These are phyloP conservation scores for Pelusios castaneus DNA, from an alignment of 2,113 vertebrate genomes.

Conservation along the genomic window DNA sequence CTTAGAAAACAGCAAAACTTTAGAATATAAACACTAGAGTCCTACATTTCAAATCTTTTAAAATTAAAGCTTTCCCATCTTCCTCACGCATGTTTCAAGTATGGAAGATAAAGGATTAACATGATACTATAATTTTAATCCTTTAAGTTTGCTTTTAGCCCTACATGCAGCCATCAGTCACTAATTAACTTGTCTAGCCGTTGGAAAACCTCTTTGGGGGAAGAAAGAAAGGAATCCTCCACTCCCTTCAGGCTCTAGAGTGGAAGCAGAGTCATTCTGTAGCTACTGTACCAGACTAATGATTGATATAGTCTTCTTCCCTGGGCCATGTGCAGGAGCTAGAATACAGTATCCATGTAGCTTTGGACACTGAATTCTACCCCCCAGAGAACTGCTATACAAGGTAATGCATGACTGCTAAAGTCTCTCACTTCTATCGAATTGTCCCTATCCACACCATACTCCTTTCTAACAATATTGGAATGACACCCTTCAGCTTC, in stretches of 20 bases:
- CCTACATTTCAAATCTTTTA: not conserved
- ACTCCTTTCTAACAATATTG: not conserved
- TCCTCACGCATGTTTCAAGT: not conserved
- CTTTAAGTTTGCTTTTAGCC: not conserved
- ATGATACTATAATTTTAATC: not conserved
- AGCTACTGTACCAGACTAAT: not conserved
- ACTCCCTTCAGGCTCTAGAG: not conserved
- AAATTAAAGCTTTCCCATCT: not conserved
- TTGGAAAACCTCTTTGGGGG: not conserved
- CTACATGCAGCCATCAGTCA: not conserved
- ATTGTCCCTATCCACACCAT: not conserved
- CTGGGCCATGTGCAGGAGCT: not conserved
- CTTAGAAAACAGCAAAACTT: not conserved
- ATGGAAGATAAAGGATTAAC: not conserved
- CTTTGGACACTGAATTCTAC: not conserved
- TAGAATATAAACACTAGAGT: not conserved
- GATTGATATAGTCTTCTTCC: not conserved
- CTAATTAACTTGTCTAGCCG: not conserved
- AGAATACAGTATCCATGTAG: not conserved
- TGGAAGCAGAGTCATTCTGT: not conserved
- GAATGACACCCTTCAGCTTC: not conserved
- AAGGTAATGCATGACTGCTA: not conserved
- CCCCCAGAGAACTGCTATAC: not conserved
- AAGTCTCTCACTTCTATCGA: not conserved
- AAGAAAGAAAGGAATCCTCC: not conserved